Base-by-base conservation (phyloP, 2,113 vertebrate genomes). In the Oncorhynchus mykiss region DNA sequence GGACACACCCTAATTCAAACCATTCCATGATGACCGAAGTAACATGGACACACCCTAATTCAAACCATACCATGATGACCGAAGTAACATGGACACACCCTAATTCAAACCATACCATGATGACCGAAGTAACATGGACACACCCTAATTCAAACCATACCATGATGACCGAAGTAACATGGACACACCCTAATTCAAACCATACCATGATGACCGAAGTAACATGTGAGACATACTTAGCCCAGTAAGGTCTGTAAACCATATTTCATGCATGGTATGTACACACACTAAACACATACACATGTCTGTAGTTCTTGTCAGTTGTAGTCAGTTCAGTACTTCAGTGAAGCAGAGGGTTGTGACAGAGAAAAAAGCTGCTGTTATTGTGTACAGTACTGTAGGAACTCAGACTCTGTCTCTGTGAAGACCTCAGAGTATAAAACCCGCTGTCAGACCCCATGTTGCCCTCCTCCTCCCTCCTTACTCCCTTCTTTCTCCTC, bases 231-330 rank as follows among this genome's bases (percentile, higher is more conserved):
- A 20, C 54, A 57, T 57, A 20, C 20, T 25, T 68, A 39, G 51
- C 48, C 34, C 54, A 79, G 22, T 71, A 49, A 6, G 67, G 76
- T 79, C 77, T 78, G 39, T 29, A 81, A 79, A 69, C 27, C 27
- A 1, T 65, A 71, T 82, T 86, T 85, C 69, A 87, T 71, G 84
- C 71, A 80, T 85, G 78, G 16, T 29, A 1, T 84, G 72, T 82
- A 57, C 75, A 75, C 75, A 73, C 75, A 65, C 4, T 45, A 78
- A 65, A 80, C 70, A 34, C 70, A 31, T 77, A 78, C 75, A 16
- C 13, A 66, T 64, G 62, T 64, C 2, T 25, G 9, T 25, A 64
- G 72, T 73, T 60, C 2, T 45, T 9, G 66, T 70, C 88, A 74
- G 68, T 73, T 60, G 7, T 39, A 45, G 66, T 72, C 88, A 74